Base-by-base conservation (phyloP, 2,888 invertebrate genomes). In the Brassicogethes aeneus region DNA sequence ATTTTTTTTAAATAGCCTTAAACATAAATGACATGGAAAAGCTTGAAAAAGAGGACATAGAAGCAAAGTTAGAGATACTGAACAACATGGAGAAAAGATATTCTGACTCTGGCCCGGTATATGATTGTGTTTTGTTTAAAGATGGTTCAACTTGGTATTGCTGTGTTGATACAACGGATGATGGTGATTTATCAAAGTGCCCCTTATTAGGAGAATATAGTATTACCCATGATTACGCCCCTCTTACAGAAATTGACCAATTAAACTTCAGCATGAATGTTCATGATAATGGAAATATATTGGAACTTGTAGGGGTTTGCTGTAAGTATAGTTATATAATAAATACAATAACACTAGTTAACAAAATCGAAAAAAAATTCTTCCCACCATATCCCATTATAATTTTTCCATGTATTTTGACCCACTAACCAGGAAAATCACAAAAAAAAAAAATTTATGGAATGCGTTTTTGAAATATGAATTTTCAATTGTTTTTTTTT, bases 271-370 rank as follows among this genome's bases (percentile, higher is more conserved):
- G 87, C 51, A 79, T 94, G 42, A 95, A 97, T 64, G 86, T 99
- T 33, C 85, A 93, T 58, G 85, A 93, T 53, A 80, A 85, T 12
- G 97, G 97, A 16, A 82, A 94, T 60, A 74, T 85, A 0, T 70
- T 97, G 40, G 96, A 99, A 71, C 81, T 99, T 37, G 94, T 93
- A 40, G 88, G 91, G 53, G 85, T 93, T 77, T 89, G 91, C 65
- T 92, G 94, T 94, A 71, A 81, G 86, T 79, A 42, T 40, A 29
- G 5, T 42, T 12, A 34, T 16, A 36, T 12, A 37, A 34, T 34
- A 2, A 3, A 16, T 14, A 34, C 16, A 36, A 15, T 16, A 7
- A 39, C 16, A n/a, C n/a, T n/a, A n/a, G n/a, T n/a, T n/a, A n/a
- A n/a, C n/a, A n/a, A n/a, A n/a, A n/a, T n/a, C n/a, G n/a, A n/a